These are phyloP conservation scores for Merluccius polli DNA, from an alignment of 2,797 vertebrate species.

Conservation along the genomic window DNA sequence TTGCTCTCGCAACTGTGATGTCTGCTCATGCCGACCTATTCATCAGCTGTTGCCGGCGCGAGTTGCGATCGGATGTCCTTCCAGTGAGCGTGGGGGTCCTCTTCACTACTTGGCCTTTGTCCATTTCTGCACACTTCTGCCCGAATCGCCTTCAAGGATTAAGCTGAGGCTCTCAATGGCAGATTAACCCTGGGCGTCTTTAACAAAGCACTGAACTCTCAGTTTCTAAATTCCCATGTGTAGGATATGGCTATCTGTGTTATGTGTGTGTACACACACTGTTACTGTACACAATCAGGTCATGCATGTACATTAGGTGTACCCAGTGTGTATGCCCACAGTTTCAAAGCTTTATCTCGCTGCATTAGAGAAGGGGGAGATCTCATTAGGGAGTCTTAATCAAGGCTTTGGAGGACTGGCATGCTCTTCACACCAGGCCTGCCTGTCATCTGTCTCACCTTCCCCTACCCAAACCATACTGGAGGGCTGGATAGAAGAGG, in stretches of 20 bases:
- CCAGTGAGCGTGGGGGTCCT: background rate
- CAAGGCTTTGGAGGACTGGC: slow-evolving; percentile 51
- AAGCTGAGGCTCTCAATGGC: background rate
- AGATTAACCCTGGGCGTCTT: background rate
- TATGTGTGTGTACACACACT: background rate
- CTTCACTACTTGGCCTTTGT: slow-evolving; percentile 1
- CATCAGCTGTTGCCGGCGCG: background rate
- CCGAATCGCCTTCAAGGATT: background rate
- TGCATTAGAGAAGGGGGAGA: slow-evolving; percentile 38
- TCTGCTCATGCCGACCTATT: background rate
- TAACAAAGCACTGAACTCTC: background rate
- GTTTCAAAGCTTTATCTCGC: slow-evolving; percentile 29
- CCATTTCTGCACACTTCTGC: background rate
- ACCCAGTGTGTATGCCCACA: background rate
- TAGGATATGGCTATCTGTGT: background rate
- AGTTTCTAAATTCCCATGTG: background rate
- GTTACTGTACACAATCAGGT: background rate
- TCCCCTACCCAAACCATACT: background rate
- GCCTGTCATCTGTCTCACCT: slow-evolving; percentile 19
- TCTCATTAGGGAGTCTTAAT: slow-evolving; percentile 62
- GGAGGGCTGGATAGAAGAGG: background rate
- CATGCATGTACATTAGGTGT: background rate
- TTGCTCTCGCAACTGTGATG: background rate
- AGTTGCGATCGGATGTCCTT: background rate
- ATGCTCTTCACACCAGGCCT: slow-evolving; percentile 20